Percentiles rank a stretch among this genome's conserved stretches.
Evolutionary conservation across 2,888 invertebrate species (phyloP).

Genomic region (Diogma glabrata): DNA sequence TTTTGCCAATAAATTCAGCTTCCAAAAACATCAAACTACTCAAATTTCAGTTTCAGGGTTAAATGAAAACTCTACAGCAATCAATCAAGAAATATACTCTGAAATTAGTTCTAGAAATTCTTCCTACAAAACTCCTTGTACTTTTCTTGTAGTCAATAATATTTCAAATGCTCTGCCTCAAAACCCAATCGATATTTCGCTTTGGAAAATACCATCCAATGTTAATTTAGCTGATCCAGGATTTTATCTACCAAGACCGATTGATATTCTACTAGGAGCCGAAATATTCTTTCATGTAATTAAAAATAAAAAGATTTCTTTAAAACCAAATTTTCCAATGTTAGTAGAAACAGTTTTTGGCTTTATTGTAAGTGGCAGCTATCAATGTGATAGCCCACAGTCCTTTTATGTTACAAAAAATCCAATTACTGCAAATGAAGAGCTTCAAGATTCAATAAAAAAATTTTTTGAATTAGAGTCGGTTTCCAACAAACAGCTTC

Average conservation of each 20-base stretch:
- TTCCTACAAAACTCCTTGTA: not conserved
- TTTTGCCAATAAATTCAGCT: not conserved
- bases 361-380: not conserved
- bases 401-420: no score
- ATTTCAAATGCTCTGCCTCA: conserved; percentile 1
- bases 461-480: not conserved
- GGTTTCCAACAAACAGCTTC: not conserved
- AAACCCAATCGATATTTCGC: not conserved
- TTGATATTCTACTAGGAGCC: not conserved
- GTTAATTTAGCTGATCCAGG: not conserved
- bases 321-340: not conserved
- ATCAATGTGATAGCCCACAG: no score
- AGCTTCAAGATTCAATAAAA: not conserved
- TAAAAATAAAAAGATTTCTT: not conserved
- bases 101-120: not conserved
- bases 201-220: not conserved
- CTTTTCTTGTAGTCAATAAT: not conserved
- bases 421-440: no score
- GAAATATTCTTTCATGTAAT: not conserved
- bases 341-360: not conserved
- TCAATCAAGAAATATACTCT: not conserved
- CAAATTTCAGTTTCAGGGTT: not conserved
- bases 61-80: not conserved
- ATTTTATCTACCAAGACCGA: not conserved
- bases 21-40: not conserved